A percentile compares a stretch with the other conserved stretches of the same genome.
Evolutionary conservation across 2,797 vertebrate species (phyloP).

Genomic region (Onychomys leucogaster): DNA sequence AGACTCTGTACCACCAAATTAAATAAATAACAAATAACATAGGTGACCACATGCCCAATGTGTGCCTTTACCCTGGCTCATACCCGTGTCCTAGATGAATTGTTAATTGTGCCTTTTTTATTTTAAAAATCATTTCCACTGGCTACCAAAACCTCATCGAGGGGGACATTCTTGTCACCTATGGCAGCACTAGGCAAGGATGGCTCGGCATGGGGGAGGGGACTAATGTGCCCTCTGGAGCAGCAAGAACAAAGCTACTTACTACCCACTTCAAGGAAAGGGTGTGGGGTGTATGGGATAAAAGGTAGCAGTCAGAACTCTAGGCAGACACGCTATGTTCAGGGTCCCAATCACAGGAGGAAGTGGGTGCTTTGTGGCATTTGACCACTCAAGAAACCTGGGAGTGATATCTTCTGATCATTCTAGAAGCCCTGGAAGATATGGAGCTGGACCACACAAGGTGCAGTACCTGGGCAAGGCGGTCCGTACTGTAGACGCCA

Average conservation of each 20-base stretch:
- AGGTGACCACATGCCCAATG: not conserved
- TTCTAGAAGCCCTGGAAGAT: not conserved
- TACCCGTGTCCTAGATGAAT: not conserved
- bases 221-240: not conserved
- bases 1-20: not conserved
- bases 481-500: not conserved
- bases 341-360: not conserved
- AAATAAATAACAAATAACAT: not conserved
- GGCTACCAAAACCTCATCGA: not conserved
- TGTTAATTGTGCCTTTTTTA: not conserved
- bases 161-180: no score
- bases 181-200: not conserved
- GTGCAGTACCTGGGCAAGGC: not conserved
- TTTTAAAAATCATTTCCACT: not conserved
- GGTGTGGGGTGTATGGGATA: rapidly evolving
- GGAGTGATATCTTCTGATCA: not conserved
- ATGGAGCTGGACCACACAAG: not conserved
- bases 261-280: not conserved
- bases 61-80: not conserved
- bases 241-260: not conserved
- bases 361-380: not conserved
- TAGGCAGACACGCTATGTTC: not conserved
- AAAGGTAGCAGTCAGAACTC: not conserved
- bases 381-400: not conserved
- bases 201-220: not conserved